Base-by-base conservation (phyloP, 2,888 invertebrate species). In the Chrysomela aeneicollis region DNA sequence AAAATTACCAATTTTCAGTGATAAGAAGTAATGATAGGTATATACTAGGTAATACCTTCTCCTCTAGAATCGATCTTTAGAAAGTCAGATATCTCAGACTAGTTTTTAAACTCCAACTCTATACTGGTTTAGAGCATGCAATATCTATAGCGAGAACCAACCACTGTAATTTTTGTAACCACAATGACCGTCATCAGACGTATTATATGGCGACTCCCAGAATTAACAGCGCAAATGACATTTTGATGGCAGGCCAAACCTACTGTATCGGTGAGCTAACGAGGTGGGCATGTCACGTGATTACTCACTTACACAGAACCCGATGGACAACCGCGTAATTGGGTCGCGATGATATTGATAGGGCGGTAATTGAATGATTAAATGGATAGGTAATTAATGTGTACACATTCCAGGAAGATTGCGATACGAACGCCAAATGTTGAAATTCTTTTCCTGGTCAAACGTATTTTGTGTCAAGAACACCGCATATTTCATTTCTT, bases 161-260 rank as follows among this genome's bases (percentile, higher is more conserved):
- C 22, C 15, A 15, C 57, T 10, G 46, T 47, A 46, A 46, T 57
- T 57, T 46, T 26, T 46, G 21, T 55, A 22, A 55, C 37, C 57
- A 10, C 57, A 46, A 26, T 57, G n/a, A 55, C 18, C 18, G 18
- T 57, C 15, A 57, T 54, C 35, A 46, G 46, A 46, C 17, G 47
- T 42, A 35, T 42, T 26, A 35, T 42, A 46, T 46, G 26, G 46
- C 17, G 42, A 57, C 57, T 46, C 57, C 55, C 57, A 46, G 18
- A 46, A 57, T 57, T 57, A 57, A 57, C 68, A 70, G 71, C 68
- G 71, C 73, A 76, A 76, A 76, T 74, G 76, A 76, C 76, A 75
- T 76, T 76, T 76, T 76, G 76, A 76, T 76, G 71, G 73, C 63
- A 49, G 65, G 55, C 59, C 68, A 66, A 69, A 63, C 71, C 71